Evolutionary conservation across 2,113 vertebrate genomes (phyloP).

Genomic region (Zosterops japonicus): DNA sequence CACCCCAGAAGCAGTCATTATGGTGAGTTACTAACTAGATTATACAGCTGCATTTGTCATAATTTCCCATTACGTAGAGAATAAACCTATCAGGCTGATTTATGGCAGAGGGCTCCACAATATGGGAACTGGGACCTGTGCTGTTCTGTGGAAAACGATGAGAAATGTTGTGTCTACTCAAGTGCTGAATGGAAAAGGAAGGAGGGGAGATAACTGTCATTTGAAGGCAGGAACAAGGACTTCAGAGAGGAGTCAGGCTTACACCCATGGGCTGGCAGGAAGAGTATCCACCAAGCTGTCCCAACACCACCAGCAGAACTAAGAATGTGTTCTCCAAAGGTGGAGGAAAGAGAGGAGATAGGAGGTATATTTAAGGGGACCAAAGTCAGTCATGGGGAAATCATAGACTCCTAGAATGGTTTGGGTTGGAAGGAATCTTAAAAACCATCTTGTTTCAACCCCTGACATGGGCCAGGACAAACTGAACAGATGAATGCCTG

Average conservation of each 20-base stretch:
- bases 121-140: slow-evolving; percentile 44
- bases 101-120: slow-evolving; percentile 50
- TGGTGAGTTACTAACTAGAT: slow-evolving; percentile 68
- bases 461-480: neutral
- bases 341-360: neutral
- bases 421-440: neutral
- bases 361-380: neutral
- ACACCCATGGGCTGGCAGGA: neutral
- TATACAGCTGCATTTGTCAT: slow-evolving; percentile 68
- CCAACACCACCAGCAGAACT: neutral
- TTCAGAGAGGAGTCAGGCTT: neutral
- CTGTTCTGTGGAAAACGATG: neutral
- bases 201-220: neutral
- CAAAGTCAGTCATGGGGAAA: neutral
- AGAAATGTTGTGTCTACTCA: slow-evolving; percentile 46
- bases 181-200: neutral
- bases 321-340: neutral
- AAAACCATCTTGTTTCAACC: neutral
- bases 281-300: neutral
- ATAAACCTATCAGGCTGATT: slow-evolving; percentile 69
- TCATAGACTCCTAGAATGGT: neutral
- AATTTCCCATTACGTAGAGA: slow-evolving; percentile 70
- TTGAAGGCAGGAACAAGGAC: neutral
- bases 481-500: neutral
- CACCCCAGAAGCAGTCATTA: slow-evolving; percentile 58